These are phyloP conservation scores for Nasua narica DNA, from an alignment of 2,797 vertebrate genomes.

Conservation along the genomic window DNA sequence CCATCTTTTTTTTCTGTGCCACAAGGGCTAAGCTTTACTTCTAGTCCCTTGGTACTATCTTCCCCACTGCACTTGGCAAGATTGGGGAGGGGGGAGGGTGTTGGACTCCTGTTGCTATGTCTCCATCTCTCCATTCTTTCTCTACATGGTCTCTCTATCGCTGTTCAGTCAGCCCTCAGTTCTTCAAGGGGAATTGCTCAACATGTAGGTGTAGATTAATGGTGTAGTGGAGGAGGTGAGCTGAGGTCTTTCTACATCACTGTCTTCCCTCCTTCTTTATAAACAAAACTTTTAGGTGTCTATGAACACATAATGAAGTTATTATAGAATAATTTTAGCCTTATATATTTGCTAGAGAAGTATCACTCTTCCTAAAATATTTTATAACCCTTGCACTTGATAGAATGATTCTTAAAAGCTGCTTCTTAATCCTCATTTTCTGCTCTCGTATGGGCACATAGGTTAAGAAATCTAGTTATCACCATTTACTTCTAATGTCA, in stretches of 20 bases:
- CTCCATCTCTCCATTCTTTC: not conserved
- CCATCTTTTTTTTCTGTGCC: not conserved
- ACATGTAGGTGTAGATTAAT: not conserved
- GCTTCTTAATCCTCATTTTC: not conserved
- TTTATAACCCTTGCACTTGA: not conserved
- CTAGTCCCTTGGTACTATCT: not conserved
- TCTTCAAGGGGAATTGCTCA: not conserved
- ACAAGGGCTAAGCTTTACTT: not conserved
- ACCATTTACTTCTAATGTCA: slow-evolving; percentile 24
- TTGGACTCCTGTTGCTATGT: not conserved
- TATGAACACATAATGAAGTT: not conserved
- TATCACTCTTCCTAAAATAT: slow-evolving; percentile 19
- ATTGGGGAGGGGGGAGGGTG: rapidly evolving
- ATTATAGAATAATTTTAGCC: not conserved
- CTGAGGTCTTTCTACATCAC: not conserved
- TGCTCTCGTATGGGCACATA: not conserved
- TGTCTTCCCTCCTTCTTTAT: not conserved
- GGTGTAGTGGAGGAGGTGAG: not conserved
- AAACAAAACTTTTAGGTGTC: not conserved
- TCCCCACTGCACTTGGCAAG: not conserved
- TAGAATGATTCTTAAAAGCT: not conserved
- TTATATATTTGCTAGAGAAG: not conserved
- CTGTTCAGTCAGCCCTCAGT: not conserved
- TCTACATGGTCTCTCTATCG: not conserved
- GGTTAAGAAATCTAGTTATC: slow-evolving; percentile 7